Conservation (phyloP, 2,888 invertebrate species). For the Drosophila flavopinicola region DNA sequence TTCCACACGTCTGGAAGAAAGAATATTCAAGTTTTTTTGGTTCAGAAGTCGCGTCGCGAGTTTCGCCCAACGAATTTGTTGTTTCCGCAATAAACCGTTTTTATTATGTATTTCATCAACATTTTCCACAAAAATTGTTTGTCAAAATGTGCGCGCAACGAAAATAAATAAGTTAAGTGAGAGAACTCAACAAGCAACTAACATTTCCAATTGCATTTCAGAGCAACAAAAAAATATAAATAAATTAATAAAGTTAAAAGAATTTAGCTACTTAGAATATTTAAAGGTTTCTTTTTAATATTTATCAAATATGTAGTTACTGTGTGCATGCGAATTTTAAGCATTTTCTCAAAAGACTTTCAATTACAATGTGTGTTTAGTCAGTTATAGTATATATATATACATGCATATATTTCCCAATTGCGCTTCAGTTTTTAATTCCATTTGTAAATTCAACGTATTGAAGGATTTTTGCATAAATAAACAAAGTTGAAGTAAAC, state of each 20-base stretch:
- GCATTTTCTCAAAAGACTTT: constrained; percentile 54
- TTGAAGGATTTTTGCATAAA: constrained; percentile 69
- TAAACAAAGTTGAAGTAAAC: constrained; percentile 70
- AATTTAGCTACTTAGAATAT: constrained; percentile 47
- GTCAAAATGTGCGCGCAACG: constrained; percentile 34
- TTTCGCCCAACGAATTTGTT: constrained; percentile 32
- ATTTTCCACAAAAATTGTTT: constrained; percentile 22
- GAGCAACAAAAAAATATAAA: constrained; percentile 42
- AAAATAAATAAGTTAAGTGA: constrained; percentile 34
- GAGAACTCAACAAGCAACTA: constrained; percentile 19
- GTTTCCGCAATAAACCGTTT: constrained; percentile 29
- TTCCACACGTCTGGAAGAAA: constrained; percentile 4
- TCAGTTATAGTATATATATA: constrained; percentile 36
- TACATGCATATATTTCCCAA: constrained; percentile 23
- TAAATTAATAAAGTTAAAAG: constrained; percentile 16
- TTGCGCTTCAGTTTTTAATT: constrained; percentile 55
- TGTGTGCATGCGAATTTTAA: constrained; percentile 46
- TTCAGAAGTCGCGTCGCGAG: constrained; percentile 29
- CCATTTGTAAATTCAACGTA: constrained; percentile 68
- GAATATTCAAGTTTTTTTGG: constrained; percentile 15
- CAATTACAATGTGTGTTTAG: constrained; percentile 45
- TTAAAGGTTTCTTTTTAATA: constrained; percentile 56
- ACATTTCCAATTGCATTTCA: constrained; percentile 67
- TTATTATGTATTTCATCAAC: constrained; percentile 8
- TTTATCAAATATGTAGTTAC: constrained; percentile 48